Conservation (phyloP, 2,888 invertebrate genomes). For the Cantharis rustica region DNA sequence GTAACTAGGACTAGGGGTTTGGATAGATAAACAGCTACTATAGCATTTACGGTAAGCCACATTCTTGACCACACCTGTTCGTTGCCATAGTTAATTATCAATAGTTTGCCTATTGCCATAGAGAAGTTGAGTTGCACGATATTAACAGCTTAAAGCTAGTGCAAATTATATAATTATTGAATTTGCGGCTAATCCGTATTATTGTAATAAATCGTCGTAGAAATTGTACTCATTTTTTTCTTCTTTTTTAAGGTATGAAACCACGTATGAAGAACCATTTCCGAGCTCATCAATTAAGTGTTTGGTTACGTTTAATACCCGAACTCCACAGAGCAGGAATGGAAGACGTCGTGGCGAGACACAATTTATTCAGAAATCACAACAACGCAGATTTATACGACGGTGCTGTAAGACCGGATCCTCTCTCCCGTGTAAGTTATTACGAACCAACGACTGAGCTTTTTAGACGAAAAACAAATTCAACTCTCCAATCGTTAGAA, state of each 20-base stretch:
- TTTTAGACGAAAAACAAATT: conserved; percentile 62
- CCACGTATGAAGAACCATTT: conserved; percentile 92
- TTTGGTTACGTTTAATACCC: conserved; percentile 93
- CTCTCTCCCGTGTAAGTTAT: conserved; percentile 68
- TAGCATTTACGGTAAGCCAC: background rate
- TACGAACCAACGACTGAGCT: conserved; percentile 68
- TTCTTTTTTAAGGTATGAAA: conserved; percentile 75
- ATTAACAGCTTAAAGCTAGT: background rate
- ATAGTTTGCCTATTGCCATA: background rate
- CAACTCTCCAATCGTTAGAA: conserved; percentile 65
- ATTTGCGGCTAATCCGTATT: background rate
- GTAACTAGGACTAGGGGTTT: conserved; percentile 4
- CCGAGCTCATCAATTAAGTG: conserved; percentile 91
- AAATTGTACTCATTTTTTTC: conserved; percentile 20
- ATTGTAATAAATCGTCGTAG: background rate
- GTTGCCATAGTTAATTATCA: conserved; percentile 12
- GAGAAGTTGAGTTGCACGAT: background rate
- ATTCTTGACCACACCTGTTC: conserved; percentile 21
- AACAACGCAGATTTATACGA: conserved; percentile 89
- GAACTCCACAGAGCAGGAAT: conserved; percentile 87
- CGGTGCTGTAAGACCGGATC: conserved; percentile 84
- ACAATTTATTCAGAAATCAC: conserved; percentile 89
- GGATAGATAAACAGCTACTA: conserved; percentile 14
- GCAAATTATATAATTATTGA: background rate
- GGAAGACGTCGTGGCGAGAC: conserved; percentile 85